Base-by-base conservation (phyloP, 2,888 invertebrate species). In the Linnaemya vulpina region DNA sequence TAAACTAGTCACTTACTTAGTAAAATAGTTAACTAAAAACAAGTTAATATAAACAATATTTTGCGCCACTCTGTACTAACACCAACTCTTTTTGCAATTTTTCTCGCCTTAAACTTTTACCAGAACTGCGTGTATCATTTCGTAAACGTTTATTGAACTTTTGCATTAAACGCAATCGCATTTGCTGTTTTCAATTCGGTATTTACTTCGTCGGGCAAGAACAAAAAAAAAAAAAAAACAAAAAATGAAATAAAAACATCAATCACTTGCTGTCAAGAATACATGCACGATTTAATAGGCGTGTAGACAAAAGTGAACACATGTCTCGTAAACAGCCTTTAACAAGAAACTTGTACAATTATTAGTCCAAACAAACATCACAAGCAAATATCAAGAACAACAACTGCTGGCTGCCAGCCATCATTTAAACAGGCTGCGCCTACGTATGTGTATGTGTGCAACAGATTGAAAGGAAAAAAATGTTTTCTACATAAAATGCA, bases 271-370 rank as follows among this genome's bases (percentile, higher is more conserved):
- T 22, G 25, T 22, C 25, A 25, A 55, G 25, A 25, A 25, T 15
- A 5, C 13, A 55, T 17, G 25, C 22, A 7, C 22, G 25, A 25
- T 25, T 55, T 15, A 53, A 53, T 53, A 25, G 13, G 22, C 53
- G 9, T 20, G 51, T 51, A 30, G 25, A 58, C 35, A 60, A 7
- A 38, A 17, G 53, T 22, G 11, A 60, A 60, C 7, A 60, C 17
- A 60, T 60, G 60, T 38, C 17, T 38, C 17, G 38, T 7, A 17
- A 60, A 60, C 60, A 40, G 43, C 43, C n/a, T 9, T 63, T 63
- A 22, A 43, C 63, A 60, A 60, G 60, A 17, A 38, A 60, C 38
- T 60, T 60, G 30, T 60, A 38, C 60, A 60, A 60, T 60, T 43
- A 63, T 40, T 35, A 43, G 40, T 20, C n/a, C 40, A 70, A 40